These are phyloP conservation scores for Meriones unguiculatus DNA, from an alignment of 2,113 vertebrate species.

Conservation along the genomic window DNA sequence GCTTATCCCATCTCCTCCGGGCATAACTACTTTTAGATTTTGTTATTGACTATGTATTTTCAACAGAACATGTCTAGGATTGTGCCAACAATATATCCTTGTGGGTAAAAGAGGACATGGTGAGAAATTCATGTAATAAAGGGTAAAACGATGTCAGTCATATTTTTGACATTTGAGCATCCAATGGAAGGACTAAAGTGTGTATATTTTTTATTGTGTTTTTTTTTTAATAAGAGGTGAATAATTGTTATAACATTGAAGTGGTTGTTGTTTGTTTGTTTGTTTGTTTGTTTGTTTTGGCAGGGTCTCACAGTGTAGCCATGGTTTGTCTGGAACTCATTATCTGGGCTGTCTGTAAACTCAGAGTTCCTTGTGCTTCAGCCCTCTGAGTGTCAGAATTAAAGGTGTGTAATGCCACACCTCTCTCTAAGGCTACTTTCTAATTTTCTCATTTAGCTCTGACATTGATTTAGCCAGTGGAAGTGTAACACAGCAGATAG, in stretches of 20 bases:
- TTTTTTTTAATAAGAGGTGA: neutral
- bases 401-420: neutral
- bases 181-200: neutral
- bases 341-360: neutral
- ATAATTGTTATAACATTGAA: neutral
- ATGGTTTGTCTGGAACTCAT: neutral
- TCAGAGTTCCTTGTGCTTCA: neutral
- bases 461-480: neutral
- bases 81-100: neutral
- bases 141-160: neutral
- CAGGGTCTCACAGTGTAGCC: neutral
- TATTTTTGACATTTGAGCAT: neutral
- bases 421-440: neutral
- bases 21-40: neutral
- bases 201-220: too few relatives aligned
- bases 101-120: neutral
- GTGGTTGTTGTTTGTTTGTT: too few relatives aligned
- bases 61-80: neutral
- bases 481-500: neutral
- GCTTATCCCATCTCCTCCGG: too few relatives aligned
- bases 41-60: neutral
- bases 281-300: too few relatives aligned
- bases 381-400: neutral
- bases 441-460: neutral
- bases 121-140: neutral